Conservation (phyloP, 1,140 invertebrate genomes). For the Sinella curviseta region DNA sequence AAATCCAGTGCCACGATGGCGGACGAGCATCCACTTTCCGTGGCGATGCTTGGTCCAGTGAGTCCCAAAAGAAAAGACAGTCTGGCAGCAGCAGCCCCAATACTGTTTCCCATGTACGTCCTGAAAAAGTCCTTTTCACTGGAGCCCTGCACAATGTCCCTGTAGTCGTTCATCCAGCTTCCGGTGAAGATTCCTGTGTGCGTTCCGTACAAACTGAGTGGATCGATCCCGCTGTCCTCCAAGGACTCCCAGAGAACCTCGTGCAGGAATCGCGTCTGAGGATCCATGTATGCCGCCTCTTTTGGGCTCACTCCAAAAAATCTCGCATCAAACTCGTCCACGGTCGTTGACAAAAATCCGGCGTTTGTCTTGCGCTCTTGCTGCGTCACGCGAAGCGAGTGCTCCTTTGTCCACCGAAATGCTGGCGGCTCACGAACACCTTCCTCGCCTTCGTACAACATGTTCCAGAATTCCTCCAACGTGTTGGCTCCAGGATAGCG, state of each 20-base stretch:
- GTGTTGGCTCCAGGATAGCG: slow-evolving; percentile 12
- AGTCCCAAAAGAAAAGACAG: too few relatives aligned
- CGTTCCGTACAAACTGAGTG: slow-evolving; percentile 5
- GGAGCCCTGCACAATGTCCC: neutral
- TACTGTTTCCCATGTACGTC: slow-evolving; percentile 13
- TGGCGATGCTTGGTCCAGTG: too few relatives aligned
- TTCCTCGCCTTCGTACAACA: neutral
- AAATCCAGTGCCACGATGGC: neutral
- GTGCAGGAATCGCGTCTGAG: slow-evolving; percentile 20
- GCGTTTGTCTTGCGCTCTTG: neutral
- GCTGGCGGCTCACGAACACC: neutral
- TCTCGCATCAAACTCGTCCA: slow-evolving; percentile 32
- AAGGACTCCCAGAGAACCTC: slow-evolving; percentile 27
- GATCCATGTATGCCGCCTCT: slow-evolving; percentile 28
- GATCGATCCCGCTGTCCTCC: slow-evolving; percentile 28
- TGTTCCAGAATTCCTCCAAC: slow-evolving; percentile 7
- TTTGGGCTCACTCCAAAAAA: slow-evolving; percentile 28
- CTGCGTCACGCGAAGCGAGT: neutral
- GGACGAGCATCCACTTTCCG: too few relatives aligned
- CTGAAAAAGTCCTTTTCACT: slow-evolving; percentile 6
- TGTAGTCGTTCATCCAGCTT: slow-evolving; percentile 26
- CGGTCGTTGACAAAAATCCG: neutral
- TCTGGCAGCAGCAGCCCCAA: neutral
- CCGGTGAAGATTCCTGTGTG: slow-evolving; percentile 29
- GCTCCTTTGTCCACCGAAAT: slow-evolving; percentile 20